phyloP scores from a whole-genome alignment of 1,140 invertebrate genomes.

The Vanessa tameamea region DNA sequence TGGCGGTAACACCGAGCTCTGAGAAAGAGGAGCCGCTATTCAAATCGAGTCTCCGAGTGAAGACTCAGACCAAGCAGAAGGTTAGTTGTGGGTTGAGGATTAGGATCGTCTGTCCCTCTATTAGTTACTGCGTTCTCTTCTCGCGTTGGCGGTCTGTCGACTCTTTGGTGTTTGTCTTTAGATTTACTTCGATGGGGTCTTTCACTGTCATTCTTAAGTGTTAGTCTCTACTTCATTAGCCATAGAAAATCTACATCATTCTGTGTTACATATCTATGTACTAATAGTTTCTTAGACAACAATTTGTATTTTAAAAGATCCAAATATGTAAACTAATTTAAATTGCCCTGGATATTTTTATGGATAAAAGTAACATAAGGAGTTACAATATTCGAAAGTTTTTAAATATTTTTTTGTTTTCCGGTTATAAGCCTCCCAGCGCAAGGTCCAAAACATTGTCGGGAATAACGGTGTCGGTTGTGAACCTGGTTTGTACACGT shows the following conservation, averaged over 20 bases:
- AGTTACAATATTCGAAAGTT: background rate
- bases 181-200: slow-evolving; percentile 40
- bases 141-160: slow-evolving; percentile 51
- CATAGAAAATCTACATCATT: slow-evolving; percentile 16
- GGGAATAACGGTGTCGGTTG: slow-evolving; percentile 77
- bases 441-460: slow-evolving; percentile 75
- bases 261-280: slow-evolving; percentile 25
- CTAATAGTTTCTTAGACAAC: slow-evolving; percentile 20
- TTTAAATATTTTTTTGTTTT: slow-evolving; percentile 49
- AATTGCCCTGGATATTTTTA: background rate
- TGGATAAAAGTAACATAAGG: background rate
- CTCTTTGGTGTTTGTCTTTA: slow-evolving; percentile 46
- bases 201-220: slow-evolving; percentile 30
- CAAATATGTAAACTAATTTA: background rate
- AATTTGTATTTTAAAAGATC: background rate
- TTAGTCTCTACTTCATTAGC: slow-evolving; percentile 29
- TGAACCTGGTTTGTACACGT: slow-evolving; percentile 77
- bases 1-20: slow-evolving; percentile 37
- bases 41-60: slow-evolving; percentile 76
- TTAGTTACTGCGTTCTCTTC: slow-evolving; percentile 49
- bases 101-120: slow-evolving; percentile 52
- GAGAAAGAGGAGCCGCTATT: slow-evolving; percentile 77
- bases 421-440: slow-evolving; percentile 69
- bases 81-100: slow-evolving; percentile 64
- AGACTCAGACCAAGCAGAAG: slow-evolving; percentile 67